Conservation (phyloP, 2,888 invertebrate species). For the Sericinus montela region DNA sequence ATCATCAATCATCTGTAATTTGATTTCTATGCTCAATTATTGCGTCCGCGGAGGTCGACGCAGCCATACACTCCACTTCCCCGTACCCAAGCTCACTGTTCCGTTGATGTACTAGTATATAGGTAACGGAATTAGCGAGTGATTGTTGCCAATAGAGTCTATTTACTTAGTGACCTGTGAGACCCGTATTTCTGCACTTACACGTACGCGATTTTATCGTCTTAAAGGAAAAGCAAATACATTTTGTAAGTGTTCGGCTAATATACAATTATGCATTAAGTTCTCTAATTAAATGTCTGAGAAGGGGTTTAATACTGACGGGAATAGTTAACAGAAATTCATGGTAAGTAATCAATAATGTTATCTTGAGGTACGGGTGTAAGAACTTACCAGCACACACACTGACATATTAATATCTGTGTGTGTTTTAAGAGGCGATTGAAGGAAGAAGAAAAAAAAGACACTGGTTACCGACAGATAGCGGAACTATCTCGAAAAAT, state of each 20-base stretch:
- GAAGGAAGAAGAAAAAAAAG: no score
- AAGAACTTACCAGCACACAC: no score
- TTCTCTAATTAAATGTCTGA: neutral
- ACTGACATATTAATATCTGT: no score
- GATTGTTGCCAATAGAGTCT: slow-evolving; percentile 16
- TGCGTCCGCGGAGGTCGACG: slow-evolving; percentile 74
- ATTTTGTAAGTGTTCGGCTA: slow-evolving; percentile 2
- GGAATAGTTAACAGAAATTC: no score
- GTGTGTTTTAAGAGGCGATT: no score
- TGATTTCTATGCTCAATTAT: slow-evolving; percentile 80
- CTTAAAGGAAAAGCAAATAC: neutral
- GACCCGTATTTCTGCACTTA: slow-evolving; percentile 7
- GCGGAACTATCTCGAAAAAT: no score
- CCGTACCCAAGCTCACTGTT: slow-evolving; percentile 44
- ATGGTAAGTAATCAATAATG: no score
- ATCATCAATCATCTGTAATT: slow-evolving; percentile 79
- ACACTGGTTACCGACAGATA: no score
- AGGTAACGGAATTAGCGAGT: slow-evolving; percentile 12
- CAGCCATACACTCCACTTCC: slow-evolving; percentile 49
- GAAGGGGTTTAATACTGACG: no score
- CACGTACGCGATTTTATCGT: no score
- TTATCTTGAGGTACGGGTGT: no score
- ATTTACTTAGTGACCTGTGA: slow-evolving; percentile 1
- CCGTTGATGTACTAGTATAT: slow-evolving; percentile 29
- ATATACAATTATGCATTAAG: no score